Evolutionary conservation across 2,797 vertebrate genomes (phyloP), one percentile per base, ranked within the genome.

Genomic region (Anguilla megastoma): DNA sequence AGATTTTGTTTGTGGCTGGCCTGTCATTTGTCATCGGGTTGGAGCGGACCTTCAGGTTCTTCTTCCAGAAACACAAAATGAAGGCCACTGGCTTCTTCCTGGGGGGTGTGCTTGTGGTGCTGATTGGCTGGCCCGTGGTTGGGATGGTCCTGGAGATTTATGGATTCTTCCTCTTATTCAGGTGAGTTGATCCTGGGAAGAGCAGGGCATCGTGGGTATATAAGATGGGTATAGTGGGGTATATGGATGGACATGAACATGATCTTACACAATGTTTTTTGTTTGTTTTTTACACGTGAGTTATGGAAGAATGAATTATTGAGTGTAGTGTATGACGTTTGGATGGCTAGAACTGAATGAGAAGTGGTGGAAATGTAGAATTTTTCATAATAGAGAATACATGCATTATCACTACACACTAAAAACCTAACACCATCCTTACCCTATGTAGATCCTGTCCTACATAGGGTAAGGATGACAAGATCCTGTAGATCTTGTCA

Each of bases 1-100:
- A 99, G 98, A 98, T 99, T 92, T 96, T 99, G 92, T 99, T 99
- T 92, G 98, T 99, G 86, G 97, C 97, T 87, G 98, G 98, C 27
- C 95, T 99, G 85, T 95, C 98, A 52, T 99, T 99, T 87, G 98
- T 99, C 89, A 99, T 99, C 0, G 98, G 98, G 3, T 95, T 99
- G 92, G 98, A 99, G 95, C 96, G 98, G 92, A 99, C 98, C 0
- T 99, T 99, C 93, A 96, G 98, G 90, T 99, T 99, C 96, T 99
- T 99, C 95, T 99, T 99, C 94, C 98, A 99, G 93, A 98, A 97
- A 88, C 98, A 99, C 94, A 99, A 99, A 95, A 95, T 98, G 93
- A 99, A 99, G 94, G 98, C 98, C 89, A 98, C 98, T 0, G 93
- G 97, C 12, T 99, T 99, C 94, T 99, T 99, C 93, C 94, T 99